Evolutionary conservation across 2,888 invertebrate species (phyloP).

Genomic region (Acrocyrtus sp.): DNA sequence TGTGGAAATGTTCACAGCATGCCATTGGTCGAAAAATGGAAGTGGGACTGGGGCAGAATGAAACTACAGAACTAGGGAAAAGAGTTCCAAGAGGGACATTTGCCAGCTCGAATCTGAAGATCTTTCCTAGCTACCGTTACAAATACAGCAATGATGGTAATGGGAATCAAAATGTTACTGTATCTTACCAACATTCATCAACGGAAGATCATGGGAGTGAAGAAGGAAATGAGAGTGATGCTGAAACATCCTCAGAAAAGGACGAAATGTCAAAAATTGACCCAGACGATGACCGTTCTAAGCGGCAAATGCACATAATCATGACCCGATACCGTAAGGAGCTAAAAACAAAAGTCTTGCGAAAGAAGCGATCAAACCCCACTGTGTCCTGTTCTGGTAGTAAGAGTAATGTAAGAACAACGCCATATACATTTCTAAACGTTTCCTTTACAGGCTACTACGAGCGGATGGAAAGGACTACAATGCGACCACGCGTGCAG

Average conservation of each 20-base stretch:
- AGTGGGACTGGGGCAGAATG: no score
- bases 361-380: conserved; percentile 17
- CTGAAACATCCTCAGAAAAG: no score
- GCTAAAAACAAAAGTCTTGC: conserved; percentile 1
- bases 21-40: no score
- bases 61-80: no score
- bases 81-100: no score
- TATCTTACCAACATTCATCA: no score
- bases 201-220: no score
- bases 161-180: no score
- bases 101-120: conserved; percentile 1
- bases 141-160: no score
- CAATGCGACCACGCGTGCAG: conserved; percentile 15
- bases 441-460: conserved; percentile 43
- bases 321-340: conserved; percentile 21
- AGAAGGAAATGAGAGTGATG: no score
- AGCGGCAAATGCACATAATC: conserved; percentile 26
- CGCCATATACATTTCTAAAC: conserved; percentile 37
- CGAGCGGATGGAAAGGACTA: conserved; percentile 11
- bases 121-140: not conserved
- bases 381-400: not conserved
- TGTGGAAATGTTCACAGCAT: no score
- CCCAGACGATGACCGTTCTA: not conserved
- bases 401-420: not conserved
- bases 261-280: no score